A percentile compares a stretch with the other conserved stretches of the same genome.
These are phyloP conservation scores for Agrochola lychnidis DNA, from an alignment of 2,888 invertebrate species.

Conservation along the genomic window DNA sequence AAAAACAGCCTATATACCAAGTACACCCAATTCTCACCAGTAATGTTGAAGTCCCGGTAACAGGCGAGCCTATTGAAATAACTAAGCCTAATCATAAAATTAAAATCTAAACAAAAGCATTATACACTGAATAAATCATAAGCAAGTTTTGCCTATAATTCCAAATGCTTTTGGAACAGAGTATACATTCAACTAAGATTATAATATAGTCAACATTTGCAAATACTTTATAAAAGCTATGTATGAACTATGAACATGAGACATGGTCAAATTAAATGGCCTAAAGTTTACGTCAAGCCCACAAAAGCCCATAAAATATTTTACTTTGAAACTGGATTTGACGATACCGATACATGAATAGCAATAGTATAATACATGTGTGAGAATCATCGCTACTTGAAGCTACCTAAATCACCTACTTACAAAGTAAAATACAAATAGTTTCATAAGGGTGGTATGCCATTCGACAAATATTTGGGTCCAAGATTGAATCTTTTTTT, in stretches of 20 bases:
- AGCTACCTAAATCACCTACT: not conserved
- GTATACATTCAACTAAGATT: slow-evolving; percentile 1
- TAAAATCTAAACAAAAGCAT: slow-evolving; percentile 9
- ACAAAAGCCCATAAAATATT: not conserved
- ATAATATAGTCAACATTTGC: slow-evolving; percentile 3
- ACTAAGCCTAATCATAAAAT: not conserved
- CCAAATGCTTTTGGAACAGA: not conserved
- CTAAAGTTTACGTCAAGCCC: slow-evolving; percentile 11
- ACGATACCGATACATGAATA: not conserved
- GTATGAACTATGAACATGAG: slow-evolving; percentile 1
- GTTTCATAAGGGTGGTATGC: not conserved
- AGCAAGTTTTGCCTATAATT: not conserved
- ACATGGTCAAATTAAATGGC: not conserved
- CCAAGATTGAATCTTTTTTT: not conserved
- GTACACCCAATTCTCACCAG: not conserved
- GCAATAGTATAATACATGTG: not conserved
- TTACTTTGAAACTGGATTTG: not conserved
- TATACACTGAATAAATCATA: not conserved
- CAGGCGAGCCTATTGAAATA: not conserved
- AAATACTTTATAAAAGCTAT: not conserved
- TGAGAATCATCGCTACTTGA: not conserved
- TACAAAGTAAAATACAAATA: not conserved
- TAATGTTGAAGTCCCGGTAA: not conserved
- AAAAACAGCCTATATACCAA: not conserved
- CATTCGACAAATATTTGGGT: not conserved